Evolutionary conservation across 2,113 vertebrate genomes (phyloP), one percentile per base, ranked within the genome.

Genomic region (Brienomyrus brachyistius): DNA sequence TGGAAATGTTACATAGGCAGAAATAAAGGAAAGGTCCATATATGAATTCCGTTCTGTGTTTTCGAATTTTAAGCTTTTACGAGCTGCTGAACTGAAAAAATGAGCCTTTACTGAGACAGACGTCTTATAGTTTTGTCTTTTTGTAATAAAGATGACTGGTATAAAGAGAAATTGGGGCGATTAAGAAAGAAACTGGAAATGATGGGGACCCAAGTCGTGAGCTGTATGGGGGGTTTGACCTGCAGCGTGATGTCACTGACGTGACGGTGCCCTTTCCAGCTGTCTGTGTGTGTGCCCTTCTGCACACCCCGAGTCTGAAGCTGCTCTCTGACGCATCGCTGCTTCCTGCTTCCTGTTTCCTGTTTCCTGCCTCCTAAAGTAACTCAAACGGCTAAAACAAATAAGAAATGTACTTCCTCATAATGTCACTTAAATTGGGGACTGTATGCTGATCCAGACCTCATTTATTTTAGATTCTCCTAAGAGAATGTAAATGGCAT

Each of bases 311-410:
- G 9, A 23, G 45, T 56, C 19, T 17, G 9, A 88, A 56, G 47
- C 77, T 83, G 91, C 90, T 88, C 89, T 86, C 86, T 80, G 50
- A 86, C 56, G 66, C 86, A n/a, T 35, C 8, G 47, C 47, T 43
- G 84, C 35, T 1, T 84, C 74, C 89, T 40, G 84, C 35, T 1
- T 84, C 74, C 89, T 40, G 86, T 45, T 0, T 77, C 70, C 88
- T 45, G 7, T 66, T 56, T 51, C 35, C 70, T 83, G 83, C 70
- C 40, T 52, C 23, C 70, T 59, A 23, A 19, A 43, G 74, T 80
- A 80, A 80, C 5, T 43, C 13, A 19, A 80, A 80, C 74, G 19
- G 74, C 13, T 50, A 51, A 35, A 77, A 10, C 23, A 27, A 23
- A 48, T 3, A n/a, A n/a, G 47, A 48, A 48, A 48, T 47, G 11